Evolutionary conservation across 2,113 vertebrate species (phyloP), one percentile per base, ranked within the genome.

Genomic region (Chloropsis cyanopogon): DNA sequence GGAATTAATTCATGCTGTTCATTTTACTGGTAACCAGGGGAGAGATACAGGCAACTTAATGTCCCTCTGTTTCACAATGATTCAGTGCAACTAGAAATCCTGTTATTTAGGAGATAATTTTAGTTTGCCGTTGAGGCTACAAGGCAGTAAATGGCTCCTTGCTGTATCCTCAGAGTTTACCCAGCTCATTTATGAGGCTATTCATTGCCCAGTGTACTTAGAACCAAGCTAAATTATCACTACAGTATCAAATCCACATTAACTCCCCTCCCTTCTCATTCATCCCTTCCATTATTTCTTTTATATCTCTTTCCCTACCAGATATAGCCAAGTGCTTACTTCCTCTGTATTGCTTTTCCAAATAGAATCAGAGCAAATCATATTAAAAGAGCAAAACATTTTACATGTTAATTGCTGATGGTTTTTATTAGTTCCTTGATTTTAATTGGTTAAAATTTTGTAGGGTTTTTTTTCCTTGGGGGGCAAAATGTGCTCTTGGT

Each of bases 21-120:
- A 61, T 94, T 97, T 98, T 96, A 88, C 81, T 83, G 83, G 47
- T 81, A 98, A 93, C 96, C 93, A 73, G 57, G 97, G 96, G 97
- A 98, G 97, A 94, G 82, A 96, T 96, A 95, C 23, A 49, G 66
- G 53, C 77, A 91, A 97, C 87, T 95, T 97, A 97, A 94, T 95
- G 71, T 88, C 52, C 86, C 71, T 95, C 71, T 63, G 84, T 90
- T 96, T 52, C 68, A 88, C 83, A 95, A 54, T 97, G 97, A 97
- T 96, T 98, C 96, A 97, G 96, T 81, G 92, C 82, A 94, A 96
- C 89, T 96, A 82, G 91, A 94, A 96, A 96, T 96, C 97, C 87
- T 96, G 91, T 97, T 98, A 96, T 95, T 98, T 97, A 97, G 96
- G 90, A 97, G 96, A 97, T 98, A 97, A 97, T 97, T 98, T 97